Base-by-base conservation (phyloP, 2,797 vertebrate genomes). In the Pseudopleuronectes americanus region DNA sequence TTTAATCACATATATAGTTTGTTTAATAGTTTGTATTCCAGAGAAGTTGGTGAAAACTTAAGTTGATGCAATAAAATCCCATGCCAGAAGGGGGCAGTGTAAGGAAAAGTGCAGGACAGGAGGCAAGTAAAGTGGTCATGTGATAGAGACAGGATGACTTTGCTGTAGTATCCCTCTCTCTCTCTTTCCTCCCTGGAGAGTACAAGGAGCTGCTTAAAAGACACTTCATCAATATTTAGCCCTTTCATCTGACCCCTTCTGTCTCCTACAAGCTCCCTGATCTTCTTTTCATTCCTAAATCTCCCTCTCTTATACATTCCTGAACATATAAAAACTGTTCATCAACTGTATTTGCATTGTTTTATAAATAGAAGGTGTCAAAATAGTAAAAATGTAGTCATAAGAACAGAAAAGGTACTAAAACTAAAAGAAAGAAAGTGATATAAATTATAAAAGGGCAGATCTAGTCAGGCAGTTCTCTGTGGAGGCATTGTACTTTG, bases 71-170 rank as follows among this genome's bases (percentile, higher is more conserved):
- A 4, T 80, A 54, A 59, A 28, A 1, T 0, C 4, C 83, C 87
- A 92, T 0, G 4, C 82, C 87, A 93, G 78, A 36, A 47, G 90
- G 81, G 69, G 90, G 80, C 80, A 79, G 84, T 75, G 28, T 55
- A 10, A 58, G n/a, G 6, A 19, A 64, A 80, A 7, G 56, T 71
- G 66, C 56, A 79, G 55, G 10, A 60, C 7, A 19, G 19, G 16
- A 71, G 28, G 36, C 22, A n/a, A 56, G 66, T 69, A 14, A 74
- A 77, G 74, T 68, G 59, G 62, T 81, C 81, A 81, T 74, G 77
- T 84, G 83, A 85, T 10, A 4, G 52, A 84, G 61, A 26, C 28
- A 13, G 59, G 56, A 79, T 78, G 73, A 84, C 77, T 84, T 73
- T 76, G 81, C 76, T 62, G 60, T 33, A 23, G 54, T 33, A 7